Evolutionary conservation across 2,113 vertebrate genomes (phyloP).

Genomic region (Electrona antarctica): DNA sequence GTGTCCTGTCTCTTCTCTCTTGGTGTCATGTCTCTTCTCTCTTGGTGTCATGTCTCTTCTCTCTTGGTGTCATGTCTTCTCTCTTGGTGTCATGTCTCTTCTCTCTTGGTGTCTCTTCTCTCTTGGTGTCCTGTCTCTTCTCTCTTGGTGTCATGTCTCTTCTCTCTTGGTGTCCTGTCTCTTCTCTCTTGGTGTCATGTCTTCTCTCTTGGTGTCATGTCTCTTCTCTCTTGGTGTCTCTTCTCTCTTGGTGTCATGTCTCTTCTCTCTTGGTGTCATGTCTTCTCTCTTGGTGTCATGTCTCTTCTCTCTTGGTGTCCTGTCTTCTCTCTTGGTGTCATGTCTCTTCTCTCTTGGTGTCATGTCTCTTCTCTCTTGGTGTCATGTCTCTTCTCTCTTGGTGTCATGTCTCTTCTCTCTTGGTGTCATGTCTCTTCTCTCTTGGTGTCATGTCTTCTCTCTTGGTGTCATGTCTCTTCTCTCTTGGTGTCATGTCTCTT

Average conservation of each 20-base stretch:
- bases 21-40: background rate
- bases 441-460: slow-evolving; percentile 1
- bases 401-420: slow-evolving; percentile 9
- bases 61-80: too few species aligned
- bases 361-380: background rate
- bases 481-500: slow-evolving; percentile 3
- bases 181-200: background rate
- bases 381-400: background rate
- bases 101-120: too few species aligned
- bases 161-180: too few species aligned
- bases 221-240: background rate
- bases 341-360: background rate
- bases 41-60: slow-evolving; percentile 5
- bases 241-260: too few species aligned
- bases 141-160: slow-evolving; percentile 2
- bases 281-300: background rate
- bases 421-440: background rate
- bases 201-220: too few species aligned
- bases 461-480: too few species aligned
- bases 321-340: background rate
- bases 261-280: background rate
- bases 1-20: too few species aligned
- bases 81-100: slow-evolving; percentile 3
- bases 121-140: too few species aligned
- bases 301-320: background rate